phyloP scores from a whole-genome alignment of 2,888 invertebrate genomes.

The Acanthosoma haemorrhoidale region DNA sequence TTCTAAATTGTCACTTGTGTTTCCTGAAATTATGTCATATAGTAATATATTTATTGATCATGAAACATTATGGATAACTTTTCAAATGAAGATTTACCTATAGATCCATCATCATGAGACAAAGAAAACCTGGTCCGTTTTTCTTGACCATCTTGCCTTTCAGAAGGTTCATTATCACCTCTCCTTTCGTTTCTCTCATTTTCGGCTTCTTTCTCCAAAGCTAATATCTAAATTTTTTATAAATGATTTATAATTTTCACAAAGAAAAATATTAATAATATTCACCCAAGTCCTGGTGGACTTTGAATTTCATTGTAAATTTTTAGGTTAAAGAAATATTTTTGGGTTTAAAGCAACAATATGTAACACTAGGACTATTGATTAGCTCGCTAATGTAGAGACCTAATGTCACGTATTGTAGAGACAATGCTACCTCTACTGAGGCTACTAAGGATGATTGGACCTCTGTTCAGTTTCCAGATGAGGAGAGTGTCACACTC shows the following conservation, averaged over 20 bases:
- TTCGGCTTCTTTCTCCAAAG: constrained; percentile 36
- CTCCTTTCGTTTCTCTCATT: constrained; percentile 29
- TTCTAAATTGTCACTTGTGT: constrained; percentile 88
- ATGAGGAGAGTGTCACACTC: no score
- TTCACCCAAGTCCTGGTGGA: not conserved
- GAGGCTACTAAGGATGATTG: no score
- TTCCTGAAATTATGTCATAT: constrained; percentile 51
- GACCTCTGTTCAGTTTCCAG: no score
- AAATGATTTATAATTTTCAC: not conserved
- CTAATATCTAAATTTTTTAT: constrained; percentile 37
- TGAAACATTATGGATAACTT: no score
- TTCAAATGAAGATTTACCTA: no score
- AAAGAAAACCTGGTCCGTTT: constrained; percentile 68
- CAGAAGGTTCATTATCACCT: constrained; percentile 26
- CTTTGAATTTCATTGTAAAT: not conserved
- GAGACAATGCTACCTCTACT: no score
- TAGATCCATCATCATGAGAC: constrained; percentile 86
- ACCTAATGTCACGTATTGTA: no score
- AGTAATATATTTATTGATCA: no score
- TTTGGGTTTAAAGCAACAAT: no score
- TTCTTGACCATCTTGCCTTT: constrained; percentile 48
- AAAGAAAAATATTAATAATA: not conserved
- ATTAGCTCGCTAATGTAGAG: no score
- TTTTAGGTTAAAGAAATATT: no score
- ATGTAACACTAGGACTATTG: no score